These are phyloP conservation scores for Tragelaphus imberbis DNA, from an alignment of 2,113 vertebrate genomes.

Conservation along the genomic window DNA sequence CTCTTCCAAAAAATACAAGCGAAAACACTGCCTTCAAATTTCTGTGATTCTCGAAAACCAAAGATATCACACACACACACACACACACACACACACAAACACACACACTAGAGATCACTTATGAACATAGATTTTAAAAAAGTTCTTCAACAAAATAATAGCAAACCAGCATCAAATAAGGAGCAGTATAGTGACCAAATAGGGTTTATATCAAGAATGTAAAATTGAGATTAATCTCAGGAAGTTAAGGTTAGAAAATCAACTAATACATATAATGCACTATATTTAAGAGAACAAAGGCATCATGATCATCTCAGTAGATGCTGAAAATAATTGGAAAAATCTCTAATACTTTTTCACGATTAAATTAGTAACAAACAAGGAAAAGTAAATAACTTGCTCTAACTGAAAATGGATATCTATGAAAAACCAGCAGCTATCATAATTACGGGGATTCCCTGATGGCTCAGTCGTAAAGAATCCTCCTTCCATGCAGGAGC, in stretches of 20 bases:
- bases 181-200: neutral
- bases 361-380: neutral
- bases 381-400: neutral
- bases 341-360: neutral
- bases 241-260: neutral
- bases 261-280: neutral
- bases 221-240: neutral
- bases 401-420: neutral
- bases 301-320: neutral
- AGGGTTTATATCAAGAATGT: neutral
- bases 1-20: neutral
- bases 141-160: neutral
- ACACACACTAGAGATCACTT: neutral
- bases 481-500: neutral
- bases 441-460: neutral
- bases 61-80: neutral
- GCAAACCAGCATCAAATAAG: neutral
- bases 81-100: neutral
- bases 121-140: neutral
- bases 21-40: neutral
- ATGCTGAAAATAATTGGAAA: neutral
- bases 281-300: neutral
- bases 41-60: neutral
- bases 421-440: neutral
- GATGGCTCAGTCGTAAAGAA: neutral